Evolutionary conservation across 1,140 invertebrate species (phyloP).

Genomic region (Drosophila dunni): DNA sequence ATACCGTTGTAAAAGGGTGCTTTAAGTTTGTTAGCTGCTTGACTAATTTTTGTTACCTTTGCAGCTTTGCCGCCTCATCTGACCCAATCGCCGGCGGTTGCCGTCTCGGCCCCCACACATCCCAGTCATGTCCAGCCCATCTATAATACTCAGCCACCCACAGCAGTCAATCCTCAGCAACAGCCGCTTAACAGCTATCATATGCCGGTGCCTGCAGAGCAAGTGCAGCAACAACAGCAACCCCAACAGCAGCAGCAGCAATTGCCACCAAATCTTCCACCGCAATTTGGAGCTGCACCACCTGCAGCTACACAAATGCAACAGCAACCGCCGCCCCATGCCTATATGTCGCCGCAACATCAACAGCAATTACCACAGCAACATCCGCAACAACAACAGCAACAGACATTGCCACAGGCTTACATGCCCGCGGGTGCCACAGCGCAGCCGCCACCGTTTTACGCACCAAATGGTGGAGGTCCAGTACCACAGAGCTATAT

Average conservation of each 20-base stretch:
- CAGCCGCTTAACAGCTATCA: slow-evolving; percentile 1
- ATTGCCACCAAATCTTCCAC: slow-evolving; percentile 44
- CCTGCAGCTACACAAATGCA: slow-evolving; percentile 60
- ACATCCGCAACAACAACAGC: slow-evolving; percentile 32
- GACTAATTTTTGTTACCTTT: not conserved
- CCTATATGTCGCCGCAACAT: slow-evolving; percentile 67
- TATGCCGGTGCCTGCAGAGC: not conserved
- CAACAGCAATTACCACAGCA: slow-evolving; percentile 55
- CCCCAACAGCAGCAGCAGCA: slow-evolving; percentile 53
- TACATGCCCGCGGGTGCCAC: slow-evolving; percentile 26
- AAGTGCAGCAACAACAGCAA: slow-evolving; percentile 48
- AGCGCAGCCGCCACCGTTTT: slow-evolving; percentile 43
- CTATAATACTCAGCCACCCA: slow-evolving; percentile 53
- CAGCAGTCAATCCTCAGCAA: slow-evolving; percentile 42
- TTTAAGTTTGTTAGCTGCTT: not conserved
- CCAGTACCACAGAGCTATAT: slow-evolving; percentile 62
- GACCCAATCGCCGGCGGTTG: slow-evolving; percentile 27
- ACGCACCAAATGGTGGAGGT: slow-evolving; percentile 65
- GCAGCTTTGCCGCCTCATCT: slow-evolving; percentile 63
- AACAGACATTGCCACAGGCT: slow-evolving; percentile 35
- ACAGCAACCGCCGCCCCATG: slow-evolving; percentile 54
- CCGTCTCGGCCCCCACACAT: slow-evolving; percentile 25
- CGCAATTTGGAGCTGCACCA: slow-evolving; percentile 53
- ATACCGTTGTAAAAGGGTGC: not conserved
- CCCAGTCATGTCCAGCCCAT: slow-evolving; percentile 53